Evolutionary conservation across 2,888 invertebrate species (phyloP).

Genomic region (Tortrix viridana): DNA sequence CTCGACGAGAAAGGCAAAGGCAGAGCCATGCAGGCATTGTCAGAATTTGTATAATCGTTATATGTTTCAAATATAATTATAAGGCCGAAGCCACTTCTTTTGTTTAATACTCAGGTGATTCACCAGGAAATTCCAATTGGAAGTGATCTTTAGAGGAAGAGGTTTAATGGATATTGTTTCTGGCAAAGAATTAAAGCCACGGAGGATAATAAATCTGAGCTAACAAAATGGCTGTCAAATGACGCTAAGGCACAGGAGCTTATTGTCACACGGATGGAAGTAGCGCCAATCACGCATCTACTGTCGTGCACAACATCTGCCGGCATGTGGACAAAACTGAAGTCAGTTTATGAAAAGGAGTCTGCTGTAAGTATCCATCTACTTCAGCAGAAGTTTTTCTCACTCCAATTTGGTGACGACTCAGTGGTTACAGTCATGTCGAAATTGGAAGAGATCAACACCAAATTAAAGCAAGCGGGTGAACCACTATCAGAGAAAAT

Average conservation of each 20-base stretch:
- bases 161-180: too few species aligned
- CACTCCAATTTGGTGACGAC: constrained; percentile 1
- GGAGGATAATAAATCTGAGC: too few species aligned
- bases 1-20: too few species aligned
- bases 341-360: constrained; percentile 8
- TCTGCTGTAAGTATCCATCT: constrained; percentile 12
- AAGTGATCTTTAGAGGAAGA: too few species aligned
- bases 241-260: not conserved
- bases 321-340: not conserved
- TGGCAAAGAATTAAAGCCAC: too few species aligned
- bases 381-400: constrained; percentile 12
- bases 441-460: not conserved
- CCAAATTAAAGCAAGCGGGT: not conserved
- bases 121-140: too few species aligned
- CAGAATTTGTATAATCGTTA: too few species aligned
- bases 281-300: not conserved
- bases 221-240: not conserved
- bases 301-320: not conserved
- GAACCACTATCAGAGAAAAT: not conserved
- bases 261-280: not conserved
- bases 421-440: not conserved
- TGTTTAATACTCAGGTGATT: too few species aligned
- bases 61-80: too few species aligned
- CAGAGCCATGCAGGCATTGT: too few species aligned
- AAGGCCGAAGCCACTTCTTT: too few species aligned